Conservation (phyloP, 2,113 vertebrate genomes). For the Equus quagga region DNA sequence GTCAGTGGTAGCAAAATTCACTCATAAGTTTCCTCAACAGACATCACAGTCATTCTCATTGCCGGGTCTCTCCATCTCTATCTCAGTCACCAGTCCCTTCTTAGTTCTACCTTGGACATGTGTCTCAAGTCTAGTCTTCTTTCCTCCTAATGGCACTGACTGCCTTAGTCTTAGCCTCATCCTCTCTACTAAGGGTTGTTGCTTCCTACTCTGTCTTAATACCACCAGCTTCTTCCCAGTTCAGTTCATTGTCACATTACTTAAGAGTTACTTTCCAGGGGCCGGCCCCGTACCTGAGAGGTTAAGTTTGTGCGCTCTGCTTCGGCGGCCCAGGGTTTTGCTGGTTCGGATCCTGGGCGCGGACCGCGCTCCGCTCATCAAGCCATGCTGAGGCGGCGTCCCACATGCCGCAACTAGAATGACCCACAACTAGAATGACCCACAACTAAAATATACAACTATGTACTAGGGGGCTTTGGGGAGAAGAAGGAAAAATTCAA, state of each 20-base stretch:
- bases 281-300: no score
- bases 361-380: no score
- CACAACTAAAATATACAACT: no score
- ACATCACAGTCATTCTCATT: neutral
- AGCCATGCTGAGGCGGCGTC: no score
- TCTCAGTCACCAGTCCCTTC: neutral
- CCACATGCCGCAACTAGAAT: no score
- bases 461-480: no score
- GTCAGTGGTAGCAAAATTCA: neutral
- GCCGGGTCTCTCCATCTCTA: neutral
- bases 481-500: no score
- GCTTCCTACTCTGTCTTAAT: neutral
- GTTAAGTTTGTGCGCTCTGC: no score
- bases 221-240: neutral
- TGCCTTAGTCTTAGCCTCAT: neutral
- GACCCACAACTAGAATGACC: no score
- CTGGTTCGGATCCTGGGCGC: no score
- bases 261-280: slow-evolving; percentile 16
- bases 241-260: neutral
- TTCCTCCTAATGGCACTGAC: neutral
- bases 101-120: neutral
- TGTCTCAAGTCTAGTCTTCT: neutral
- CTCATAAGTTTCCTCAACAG: neutral
- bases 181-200: neutral
- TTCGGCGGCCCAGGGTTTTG: no score